phyloP scores from a whole-genome alignment of 2,797 vertebrate genomes.

The Muscicapa comitata region DNA sequence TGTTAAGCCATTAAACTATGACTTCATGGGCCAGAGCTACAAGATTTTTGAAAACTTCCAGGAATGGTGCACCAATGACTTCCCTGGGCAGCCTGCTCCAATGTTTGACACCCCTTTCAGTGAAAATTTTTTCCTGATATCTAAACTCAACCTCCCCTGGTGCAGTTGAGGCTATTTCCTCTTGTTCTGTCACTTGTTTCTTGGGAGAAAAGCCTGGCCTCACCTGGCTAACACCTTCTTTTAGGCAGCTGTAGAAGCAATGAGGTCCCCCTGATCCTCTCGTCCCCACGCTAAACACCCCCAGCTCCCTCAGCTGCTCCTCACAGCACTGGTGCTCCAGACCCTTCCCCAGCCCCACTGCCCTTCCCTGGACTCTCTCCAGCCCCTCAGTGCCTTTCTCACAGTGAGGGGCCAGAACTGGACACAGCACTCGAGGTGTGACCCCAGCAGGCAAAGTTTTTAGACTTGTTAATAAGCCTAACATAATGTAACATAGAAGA shows the following conservation, averaged over 20 bases:
- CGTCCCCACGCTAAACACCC: too few species aligned
- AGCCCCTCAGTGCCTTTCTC: neutral
- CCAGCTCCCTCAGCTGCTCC: neutral
- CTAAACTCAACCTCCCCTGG: neutral
- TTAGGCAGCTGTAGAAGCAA: too few species aligned
- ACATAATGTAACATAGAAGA: neutral
- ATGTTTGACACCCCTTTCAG: neutral
- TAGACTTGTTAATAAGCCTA: neutral
- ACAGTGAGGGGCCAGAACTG: neutral
- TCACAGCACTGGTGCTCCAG: neutral
- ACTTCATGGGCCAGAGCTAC: neutral
- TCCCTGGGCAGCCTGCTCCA: neutral
- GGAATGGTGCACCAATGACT: too few species aligned
- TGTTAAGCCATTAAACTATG: neutral
- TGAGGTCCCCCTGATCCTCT: neutral
- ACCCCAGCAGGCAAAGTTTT: neutral
- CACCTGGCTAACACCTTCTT: too few species aligned
- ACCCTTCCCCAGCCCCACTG: rapidly evolving
- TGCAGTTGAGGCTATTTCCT: neutral
- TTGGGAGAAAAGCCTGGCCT: neutral
- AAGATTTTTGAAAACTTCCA: neutral
- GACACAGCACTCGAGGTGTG: rapidly evolving
- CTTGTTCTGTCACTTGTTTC: neutral
- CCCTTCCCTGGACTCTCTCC: rapidly evolving
- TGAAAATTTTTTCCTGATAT: neutral